Evolutionary conservation across 1,140 invertebrate species (phyloP).

Genomic region (Zaprionus nigranus): DNA sequence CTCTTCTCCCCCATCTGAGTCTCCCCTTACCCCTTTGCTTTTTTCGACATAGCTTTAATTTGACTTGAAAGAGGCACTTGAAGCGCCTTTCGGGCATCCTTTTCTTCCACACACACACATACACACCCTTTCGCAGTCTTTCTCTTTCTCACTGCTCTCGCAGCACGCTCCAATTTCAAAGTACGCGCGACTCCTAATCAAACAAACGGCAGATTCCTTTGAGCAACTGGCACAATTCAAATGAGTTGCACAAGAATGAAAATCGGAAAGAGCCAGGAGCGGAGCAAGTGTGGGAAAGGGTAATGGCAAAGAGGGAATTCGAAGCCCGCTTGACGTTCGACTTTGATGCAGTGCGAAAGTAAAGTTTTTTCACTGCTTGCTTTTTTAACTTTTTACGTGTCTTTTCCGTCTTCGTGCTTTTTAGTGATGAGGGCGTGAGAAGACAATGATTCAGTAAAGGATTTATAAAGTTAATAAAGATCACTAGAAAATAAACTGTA

Average conservation of each 20-base stretch:
- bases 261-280: background rate
- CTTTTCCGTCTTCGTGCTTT: background rate
- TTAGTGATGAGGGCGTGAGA: background rate
- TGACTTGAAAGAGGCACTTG: slow-evolving; percentile 25
- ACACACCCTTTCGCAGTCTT: background rate
- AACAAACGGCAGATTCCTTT: slow-evolving; percentile 41
- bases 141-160: background rate
- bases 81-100: slow-evolving; percentile 20
- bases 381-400: slow-evolving; percentile 20
- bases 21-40: background rate
- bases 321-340: slow-evolving; percentile 49
- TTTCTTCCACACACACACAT: background rate
- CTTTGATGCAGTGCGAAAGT: slow-evolving; percentile 44
- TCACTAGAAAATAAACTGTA: no score
- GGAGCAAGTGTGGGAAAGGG: no score
- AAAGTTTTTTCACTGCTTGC: slow-evolving; percentile 37
- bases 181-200: slow-evolving; percentile 20
- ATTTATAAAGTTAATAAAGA: background rate
- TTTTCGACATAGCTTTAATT: slow-evolving; percentile 27
- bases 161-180: slow-evolving; percentile 32
- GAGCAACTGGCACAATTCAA: slow-evolving; percentile 58
- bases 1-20: background rate
- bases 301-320: background rate
- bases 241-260: slow-evolving; percentile 10
- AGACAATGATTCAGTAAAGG: background rate